Conservation (phyloP, 2,888 invertebrate genomes). For the Andrena haemorrhoa region DNA sequence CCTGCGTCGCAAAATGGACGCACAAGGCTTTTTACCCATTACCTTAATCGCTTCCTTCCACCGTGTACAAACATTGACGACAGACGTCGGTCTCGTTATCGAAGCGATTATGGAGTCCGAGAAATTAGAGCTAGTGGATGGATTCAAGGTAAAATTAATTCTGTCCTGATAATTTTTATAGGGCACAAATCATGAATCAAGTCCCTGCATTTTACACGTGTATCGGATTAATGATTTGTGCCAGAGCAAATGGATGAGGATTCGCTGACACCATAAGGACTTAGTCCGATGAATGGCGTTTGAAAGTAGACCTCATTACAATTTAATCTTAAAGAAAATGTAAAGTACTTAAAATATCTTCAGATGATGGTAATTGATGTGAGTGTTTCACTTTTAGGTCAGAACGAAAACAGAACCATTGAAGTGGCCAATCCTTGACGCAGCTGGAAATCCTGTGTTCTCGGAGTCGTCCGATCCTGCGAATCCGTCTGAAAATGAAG, state of each 20-base stretch:
- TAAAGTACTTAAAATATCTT: not conserved
- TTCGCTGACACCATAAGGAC: constrained; percentile 82
- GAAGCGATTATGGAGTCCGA: constrained; percentile 95
- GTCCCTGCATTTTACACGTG: constrained; percentile 47
- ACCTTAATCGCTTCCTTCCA: constrained; percentile 98
- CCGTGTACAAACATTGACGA: constrained; percentile 94
- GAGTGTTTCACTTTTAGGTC: constrained; percentile 86
- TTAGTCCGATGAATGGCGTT: constrained; percentile 79
- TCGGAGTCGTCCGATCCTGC: constrained; percentile 79
- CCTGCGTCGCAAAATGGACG: constrained; percentile 98
- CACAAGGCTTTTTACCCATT: constrained; percentile 96
- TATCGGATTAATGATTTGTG: constrained; percentile 69
- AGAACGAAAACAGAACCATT: constrained; percentile 93
- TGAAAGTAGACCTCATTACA: constrained; percentile 81
- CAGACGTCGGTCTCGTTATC: constrained; percentile 93
- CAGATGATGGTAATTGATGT: not conserved
- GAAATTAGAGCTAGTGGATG: constrained; percentile 91
- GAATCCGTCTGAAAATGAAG: constrained; percentile 77
- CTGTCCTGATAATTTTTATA: not conserved
- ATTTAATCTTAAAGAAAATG: not conserved
- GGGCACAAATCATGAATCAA: constrained; percentile 63
- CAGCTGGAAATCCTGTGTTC: constrained; percentile 75
- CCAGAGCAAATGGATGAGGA: constrained; percentile 77
- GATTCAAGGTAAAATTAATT: constrained; percentile 88
- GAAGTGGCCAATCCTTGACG: constrained; percentile 94